Evolutionary conservation across 2,113 vertebrate species (phyloP), one percentile per base, ranked within the genome.

Genomic region (Hyaena hyaena): DNA sequence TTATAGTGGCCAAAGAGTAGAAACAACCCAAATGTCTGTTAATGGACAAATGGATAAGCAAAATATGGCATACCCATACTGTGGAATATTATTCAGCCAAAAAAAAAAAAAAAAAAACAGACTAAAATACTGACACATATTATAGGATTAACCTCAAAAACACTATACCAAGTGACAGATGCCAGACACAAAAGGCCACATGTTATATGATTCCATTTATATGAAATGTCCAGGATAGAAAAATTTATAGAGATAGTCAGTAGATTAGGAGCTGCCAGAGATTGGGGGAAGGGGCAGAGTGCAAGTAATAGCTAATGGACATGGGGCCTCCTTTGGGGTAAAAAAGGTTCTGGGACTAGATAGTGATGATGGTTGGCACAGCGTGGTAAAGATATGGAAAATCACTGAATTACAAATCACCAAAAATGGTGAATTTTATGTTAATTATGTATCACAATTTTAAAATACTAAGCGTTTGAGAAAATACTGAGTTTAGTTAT

Each of bases 401-500:
- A 45, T 35, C 83, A 90, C 71, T 85, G 23, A 65, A 63, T 82
- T 87, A 24, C 50, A 83, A 93, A n/a, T 95, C 55, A 95, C 5
- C 82, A 80, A 35, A 92, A 73, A 43, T 90, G 86, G 26, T 88
- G 76, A 88, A 17, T 95, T 97, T 86, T 55, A 50, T 63, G 33
- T 45, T 92, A 80, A 79, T 96, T 93, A 39, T 24, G 35, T 71
- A 43, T 71, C 68, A 31, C 21, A 50, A 50, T 21, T 86, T 97
- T 48, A 63, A 97, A 85, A 33, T 90, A 90, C 16, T 39, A 89
- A 82, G 43, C 8, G 23, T 76, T 87, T 79, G 94, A 80, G 76
- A 79, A 92, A 95, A 79, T 87, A 53, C 39, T 61, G 33, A 83
- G 23, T 79, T 92, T 39, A 48, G 23, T 94, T 95, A 90, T 90